Conservation (phyloP, 2,113 vertebrate genomes). For the Sorex araneus region DNA sequence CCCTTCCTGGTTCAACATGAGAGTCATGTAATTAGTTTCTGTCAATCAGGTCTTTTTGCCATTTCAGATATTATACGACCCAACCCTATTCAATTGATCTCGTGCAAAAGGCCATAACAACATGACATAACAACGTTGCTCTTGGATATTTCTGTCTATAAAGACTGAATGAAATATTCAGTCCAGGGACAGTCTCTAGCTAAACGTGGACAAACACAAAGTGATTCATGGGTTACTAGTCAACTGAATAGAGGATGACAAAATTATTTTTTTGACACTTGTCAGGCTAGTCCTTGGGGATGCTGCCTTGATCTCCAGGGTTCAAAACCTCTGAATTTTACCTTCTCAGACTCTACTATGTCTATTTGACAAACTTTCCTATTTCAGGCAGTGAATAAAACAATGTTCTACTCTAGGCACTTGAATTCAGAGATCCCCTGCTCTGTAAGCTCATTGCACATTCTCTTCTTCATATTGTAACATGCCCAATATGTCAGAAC, state of each 20-base stretch:
- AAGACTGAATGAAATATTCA: background rate
- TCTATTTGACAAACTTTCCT: background rate
- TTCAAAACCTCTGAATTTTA: background rate
- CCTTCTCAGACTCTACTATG: background rate
- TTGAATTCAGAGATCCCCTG: background rate
- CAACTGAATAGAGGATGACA: background rate
- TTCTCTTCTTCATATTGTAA: background rate
- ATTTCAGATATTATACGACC: background rate
- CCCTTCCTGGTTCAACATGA: background rate
- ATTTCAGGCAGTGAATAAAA: background rate
- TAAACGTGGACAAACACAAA: background rate
- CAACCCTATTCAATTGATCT: background rate
- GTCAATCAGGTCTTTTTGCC: background rate
- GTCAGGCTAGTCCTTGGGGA: constrained; percentile 1
- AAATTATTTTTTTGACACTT: background rate
- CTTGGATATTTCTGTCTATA: constrained; percentile 13
- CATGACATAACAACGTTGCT: background rate
- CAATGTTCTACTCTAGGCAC: background rate
- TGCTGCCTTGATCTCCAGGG: background rate
- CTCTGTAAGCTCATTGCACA: background rate
- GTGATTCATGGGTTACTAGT: background rate
- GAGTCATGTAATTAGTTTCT: background rate
- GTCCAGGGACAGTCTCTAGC: background rate
- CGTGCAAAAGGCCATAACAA: background rate
- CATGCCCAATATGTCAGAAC: background rate